phyloP scores from a whole-genome alignment of 2,797 vertebrate genomes.

The Podarcis siculus region DNA sequence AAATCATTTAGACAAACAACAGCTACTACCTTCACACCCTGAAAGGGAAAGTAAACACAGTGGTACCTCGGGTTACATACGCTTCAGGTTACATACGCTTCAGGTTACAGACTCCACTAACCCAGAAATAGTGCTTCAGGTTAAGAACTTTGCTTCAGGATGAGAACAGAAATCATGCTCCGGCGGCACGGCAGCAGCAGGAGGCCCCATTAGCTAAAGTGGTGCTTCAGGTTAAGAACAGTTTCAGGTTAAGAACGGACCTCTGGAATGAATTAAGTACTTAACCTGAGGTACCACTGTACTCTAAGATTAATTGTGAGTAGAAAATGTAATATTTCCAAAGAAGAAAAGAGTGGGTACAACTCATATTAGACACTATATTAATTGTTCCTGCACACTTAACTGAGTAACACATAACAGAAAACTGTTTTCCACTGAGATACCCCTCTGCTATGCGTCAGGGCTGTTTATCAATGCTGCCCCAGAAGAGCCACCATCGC shows the following conservation, averaged over 20 bases:
- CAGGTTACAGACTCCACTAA: too few relatives aligned
- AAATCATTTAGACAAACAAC: conserved; percentile 80
- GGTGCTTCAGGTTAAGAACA: too few relatives aligned
- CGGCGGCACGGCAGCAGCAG: too few relatives aligned
- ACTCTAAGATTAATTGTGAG: conserved; percentile 75
- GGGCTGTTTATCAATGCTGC: background rate
- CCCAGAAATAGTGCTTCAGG: too few relatives aligned
- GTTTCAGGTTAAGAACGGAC: too few relatives aligned
- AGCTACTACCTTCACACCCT: conserved; percentile 59
- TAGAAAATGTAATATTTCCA: conserved; percentile 61
- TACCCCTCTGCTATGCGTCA: conserved; percentile 14
- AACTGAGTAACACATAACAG: background rate
- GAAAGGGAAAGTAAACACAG: conserved; percentile 80
- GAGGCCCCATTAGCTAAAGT: too few relatives aligned
- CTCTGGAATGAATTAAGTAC: too few relatives aligned
- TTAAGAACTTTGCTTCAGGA: too few relatives aligned
- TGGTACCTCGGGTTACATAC: too few relatives aligned
- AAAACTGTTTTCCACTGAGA: conserved; percentile 12
- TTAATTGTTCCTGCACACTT: conserved; percentile 11
- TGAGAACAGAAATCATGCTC: too few relatives aligned
- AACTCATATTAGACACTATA: conserved; percentile 32
- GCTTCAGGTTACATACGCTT: too few relatives aligned
- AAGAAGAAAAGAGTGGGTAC: conserved; percentile 58
- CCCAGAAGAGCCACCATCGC: background rate
- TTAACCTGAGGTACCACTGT: too few relatives aligned